Base-by-base conservation (phyloP, 2,888 invertebrate genomes). In the Phanerotoma sp. region DNA sequence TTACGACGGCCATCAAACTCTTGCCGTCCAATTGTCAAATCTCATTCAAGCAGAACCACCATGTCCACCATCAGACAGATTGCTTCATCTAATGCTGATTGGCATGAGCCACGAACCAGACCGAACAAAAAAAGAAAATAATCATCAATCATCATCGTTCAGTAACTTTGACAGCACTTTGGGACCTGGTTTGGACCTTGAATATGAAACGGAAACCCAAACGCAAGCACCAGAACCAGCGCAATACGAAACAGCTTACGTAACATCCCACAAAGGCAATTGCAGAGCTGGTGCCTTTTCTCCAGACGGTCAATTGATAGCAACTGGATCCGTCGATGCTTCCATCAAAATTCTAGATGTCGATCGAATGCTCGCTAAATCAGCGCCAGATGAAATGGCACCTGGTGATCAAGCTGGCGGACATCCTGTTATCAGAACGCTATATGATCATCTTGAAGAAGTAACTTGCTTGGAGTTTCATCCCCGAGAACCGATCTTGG, bases 301-400 rank as follows among this genome's bases (percentile, higher is more conserved):
- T 60, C 82, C 86, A 7, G 96, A 96, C 78, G 98, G 98, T 0
- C 93, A 96, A 63, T 80, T 99, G 0, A 93, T 98, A 10, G 99
- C 99, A 0, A 99, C 98, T 0, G 99, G 98, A 11, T 97, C 97
- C 64, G 95, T 94, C 1, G 99, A 99, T 78, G 95, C 98, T 2
- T 97, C 97, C 62, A 99, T 99, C 54, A 99, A 99, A 87, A 96
- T 99, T 68, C 79, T 99, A 59, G 98, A 99, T 72, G 98, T 99
- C n/a, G 99, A 99, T 70, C 85, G 98, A 58, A 98, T 99, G 95
- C 79, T 99, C 71, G 96, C 97, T 0, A 97, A 98, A 76, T 96
- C 96, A n/a, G 92, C 95, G 1, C 95, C 92, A 0, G 92, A 93
- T 67, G 91, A 91, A 69, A 86, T 89, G 72, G 89, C 91, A 51